Conservation (phyloP, 2,113 vertebrate species). For the Paralichthys olivaceus region DNA sequence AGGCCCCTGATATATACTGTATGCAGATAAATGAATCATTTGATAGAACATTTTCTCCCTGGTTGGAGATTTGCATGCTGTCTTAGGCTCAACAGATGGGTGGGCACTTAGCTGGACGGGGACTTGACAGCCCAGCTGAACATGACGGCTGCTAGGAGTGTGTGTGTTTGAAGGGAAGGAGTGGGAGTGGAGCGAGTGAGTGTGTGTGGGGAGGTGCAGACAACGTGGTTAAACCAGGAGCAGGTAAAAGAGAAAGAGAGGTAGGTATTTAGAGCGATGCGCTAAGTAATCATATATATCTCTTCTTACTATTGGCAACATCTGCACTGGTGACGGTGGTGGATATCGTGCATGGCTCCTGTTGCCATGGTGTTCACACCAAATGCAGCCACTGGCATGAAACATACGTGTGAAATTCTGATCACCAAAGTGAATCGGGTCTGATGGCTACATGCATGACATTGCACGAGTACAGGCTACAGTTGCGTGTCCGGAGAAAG, state of each 20-base stretch:
- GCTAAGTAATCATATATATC: slow-evolving; percentile 2
- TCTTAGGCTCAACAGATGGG: slow-evolving; percentile 68
- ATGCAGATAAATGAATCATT: slow-evolving; percentile 56
- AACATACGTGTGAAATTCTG: neutral
- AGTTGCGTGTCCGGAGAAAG: neutral
- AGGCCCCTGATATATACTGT: slow-evolving; percentile 31
- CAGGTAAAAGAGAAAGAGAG: slow-evolving; percentile 2
- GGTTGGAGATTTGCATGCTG: slow-evolving; percentile 58
- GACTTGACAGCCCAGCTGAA: slow-evolving; percentile 66
- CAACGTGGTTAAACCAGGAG: slow-evolving; percentile 27
- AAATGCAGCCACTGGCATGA: neutral
- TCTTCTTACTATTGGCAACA: slow-evolving; percentile 30
- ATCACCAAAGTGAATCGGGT: neutral
- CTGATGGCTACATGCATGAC: neutral
- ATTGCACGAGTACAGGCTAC: neutral
- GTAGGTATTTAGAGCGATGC: neutral
- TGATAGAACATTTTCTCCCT: slow-evolving; percentile 43
- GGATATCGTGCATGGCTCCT: slow-evolving; percentile 8
- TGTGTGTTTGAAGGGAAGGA: slow-evolving; percentile 10
- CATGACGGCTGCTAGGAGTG: slow-evolving; percentile 49
- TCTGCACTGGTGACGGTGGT: slow-evolving; percentile 2
- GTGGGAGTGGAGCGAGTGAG: slow-evolving; percentile 7
- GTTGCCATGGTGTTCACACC: slow-evolving; percentile 48
- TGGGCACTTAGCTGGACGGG: slow-evolving; percentile 57
- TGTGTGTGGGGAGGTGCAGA: slow-evolving; percentile 6